Conservation (phyloP, 2,797 vertebrate species). For the Peromyscus eremicus region DNA sequence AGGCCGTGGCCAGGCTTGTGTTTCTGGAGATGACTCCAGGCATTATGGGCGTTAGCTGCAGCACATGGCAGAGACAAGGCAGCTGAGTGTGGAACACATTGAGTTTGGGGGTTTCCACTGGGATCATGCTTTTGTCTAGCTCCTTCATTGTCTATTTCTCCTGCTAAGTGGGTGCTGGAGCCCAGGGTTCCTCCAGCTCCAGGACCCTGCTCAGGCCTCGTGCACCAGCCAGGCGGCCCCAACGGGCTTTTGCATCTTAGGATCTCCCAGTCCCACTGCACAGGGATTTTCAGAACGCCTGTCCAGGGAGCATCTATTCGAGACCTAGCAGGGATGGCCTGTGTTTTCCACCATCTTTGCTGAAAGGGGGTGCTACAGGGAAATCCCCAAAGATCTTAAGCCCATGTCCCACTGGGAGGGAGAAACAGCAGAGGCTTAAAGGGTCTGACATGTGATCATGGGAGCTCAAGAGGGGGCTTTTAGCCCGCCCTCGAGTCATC, state of each 20-base stretch:
- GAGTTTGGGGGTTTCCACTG: not conserved
- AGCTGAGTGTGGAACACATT: not conserved
- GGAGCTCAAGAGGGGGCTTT: not conserved
- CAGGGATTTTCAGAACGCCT: not conserved
- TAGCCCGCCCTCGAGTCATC: not conserved
- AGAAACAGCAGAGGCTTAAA: not conserved
- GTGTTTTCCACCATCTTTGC: not conserved
- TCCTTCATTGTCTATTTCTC: not conserved
- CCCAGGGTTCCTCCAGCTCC: not conserved
- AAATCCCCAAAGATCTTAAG: not conserved
- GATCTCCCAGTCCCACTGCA: not conserved
- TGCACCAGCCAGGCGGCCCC: fast-evolving
- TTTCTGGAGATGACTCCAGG: not conserved
- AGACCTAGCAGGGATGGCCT: not conserved
- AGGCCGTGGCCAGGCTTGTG: not conserved
- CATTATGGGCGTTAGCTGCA: not conserved
- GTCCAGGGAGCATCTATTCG: not conserved
- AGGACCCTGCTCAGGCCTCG: not conserved
- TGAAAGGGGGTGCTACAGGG: not conserved
- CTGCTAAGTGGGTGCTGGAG: not conserved
- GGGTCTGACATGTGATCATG: not conserved
- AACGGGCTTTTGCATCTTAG: not conserved
- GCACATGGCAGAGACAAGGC: not conserved
- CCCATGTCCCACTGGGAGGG: not conserved
- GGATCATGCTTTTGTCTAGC: not conserved